A percentile compares a stretch with the other conserved stretches of the same genome.
phyloP scores from a whole-genome alignment of 2,797 vertebrate genomes.

The Calcarius lapponicus region DNA sequence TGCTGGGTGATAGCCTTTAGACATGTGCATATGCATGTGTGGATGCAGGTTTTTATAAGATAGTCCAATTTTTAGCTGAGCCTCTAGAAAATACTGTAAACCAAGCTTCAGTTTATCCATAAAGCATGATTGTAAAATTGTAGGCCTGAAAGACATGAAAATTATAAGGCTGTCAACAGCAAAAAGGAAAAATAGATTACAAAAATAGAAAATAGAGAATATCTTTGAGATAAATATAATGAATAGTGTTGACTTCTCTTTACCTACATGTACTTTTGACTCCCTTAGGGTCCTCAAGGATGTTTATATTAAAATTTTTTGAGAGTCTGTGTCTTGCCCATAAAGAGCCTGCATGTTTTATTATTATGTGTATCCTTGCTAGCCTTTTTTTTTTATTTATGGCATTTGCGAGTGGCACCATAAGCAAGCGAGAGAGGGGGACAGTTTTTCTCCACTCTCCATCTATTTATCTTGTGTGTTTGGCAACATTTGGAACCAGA shows the following conservation, averaged over 20 bases:
- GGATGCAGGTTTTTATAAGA: neutral
- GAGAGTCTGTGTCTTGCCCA: neutral
- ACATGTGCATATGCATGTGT: neutral
- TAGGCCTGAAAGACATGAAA: neutral
- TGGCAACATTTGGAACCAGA: slow-evolving; percentile 48
- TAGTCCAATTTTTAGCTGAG: neutral
- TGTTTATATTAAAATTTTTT: neutral
- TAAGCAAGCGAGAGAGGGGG: neutral
- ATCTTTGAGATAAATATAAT: neutral
- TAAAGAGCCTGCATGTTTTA: neutral
- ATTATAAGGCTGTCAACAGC: neutral
- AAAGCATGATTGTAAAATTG: neutral
- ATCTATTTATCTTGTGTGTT: slow-evolving; percentile 27
- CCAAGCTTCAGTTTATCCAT: neutral
- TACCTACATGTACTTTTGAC: neutral
- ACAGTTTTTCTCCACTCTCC: slow-evolving; percentile 1
- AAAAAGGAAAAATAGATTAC: neutral
- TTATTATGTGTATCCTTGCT: neutral
- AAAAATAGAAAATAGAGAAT: neutral
- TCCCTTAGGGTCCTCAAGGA: neutral
- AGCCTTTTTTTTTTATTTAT: neutral
- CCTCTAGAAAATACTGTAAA: neutral
- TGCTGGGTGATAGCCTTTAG: neutral
- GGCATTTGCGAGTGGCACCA: neutral
- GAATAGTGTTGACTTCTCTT: neutral